Percentiles rank a stretch among this genome's conserved stretches.
Conservation (phyloP, 2,797 vertebrate species). For the Callimico goeldii region DNA sequence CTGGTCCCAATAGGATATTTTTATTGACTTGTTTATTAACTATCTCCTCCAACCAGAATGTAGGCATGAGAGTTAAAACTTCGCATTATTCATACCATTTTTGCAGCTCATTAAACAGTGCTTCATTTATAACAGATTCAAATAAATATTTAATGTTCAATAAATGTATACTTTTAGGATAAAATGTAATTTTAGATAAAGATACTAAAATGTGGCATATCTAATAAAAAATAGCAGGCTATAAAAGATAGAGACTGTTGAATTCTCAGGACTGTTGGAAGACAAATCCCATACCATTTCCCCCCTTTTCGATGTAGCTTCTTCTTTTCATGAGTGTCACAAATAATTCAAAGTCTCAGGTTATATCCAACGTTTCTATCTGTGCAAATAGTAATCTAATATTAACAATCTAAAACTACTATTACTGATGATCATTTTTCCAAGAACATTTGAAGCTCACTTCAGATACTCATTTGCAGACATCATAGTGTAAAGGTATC, state of each 20-base stretch:
- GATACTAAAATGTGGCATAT: not conserved
- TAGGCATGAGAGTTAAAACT: not conserved
- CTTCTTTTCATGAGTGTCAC: not conserved
- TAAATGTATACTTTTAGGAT: not conserved
- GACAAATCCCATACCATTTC: not conserved
- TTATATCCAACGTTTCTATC: not conserved
- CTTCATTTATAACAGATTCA: not conserved
- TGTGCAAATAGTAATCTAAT: not conserved
- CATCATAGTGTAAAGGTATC: not conserved
- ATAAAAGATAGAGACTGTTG: not conserved
- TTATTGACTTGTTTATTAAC: not conserved
- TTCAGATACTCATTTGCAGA: not conserved
- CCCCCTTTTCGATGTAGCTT: not conserved
- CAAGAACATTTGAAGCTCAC: not conserved
- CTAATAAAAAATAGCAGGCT: not conserved
- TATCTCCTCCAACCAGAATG: not conserved
- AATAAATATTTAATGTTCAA: not conserved
- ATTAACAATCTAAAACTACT: not conserved
- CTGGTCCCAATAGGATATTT: not conserved
- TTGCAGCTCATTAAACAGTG: not conserved
- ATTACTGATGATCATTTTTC: not conserved
- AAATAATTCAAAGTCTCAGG: not conserved
- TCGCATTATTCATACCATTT: not conserved
- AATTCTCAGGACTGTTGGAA: not conserved
- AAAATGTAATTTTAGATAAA: not conserved